Evolutionary conservation across 2,888 invertebrate genomes (phyloP), one percentile per base, ranked within the genome.

Genomic region (Teleiodes luculella): DNA sequence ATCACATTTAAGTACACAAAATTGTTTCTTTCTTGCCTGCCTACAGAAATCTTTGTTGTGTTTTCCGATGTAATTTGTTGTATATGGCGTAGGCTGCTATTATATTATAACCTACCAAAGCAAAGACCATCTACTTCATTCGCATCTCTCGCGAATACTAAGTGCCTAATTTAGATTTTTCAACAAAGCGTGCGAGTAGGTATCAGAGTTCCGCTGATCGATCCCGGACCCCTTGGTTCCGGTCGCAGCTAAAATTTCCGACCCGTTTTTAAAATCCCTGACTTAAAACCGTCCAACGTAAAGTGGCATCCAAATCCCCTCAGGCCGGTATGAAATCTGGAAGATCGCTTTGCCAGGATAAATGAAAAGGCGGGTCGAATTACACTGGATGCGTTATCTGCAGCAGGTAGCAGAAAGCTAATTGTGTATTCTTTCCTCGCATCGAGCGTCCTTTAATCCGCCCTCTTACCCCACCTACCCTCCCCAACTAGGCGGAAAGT

Each of bases 381-480:
- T 75, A 73, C 61, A 68, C 76, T 86, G 86, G 87, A 74, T 80
- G 76, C 78, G 77, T 80, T 81, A 81, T 83, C 80, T 82, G 72
- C 78, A 83, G 83, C 88, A 88, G 88, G 88, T 89, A 88, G 86
- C 76, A 75, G 76, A 76, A 74, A 85, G 80, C 89, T 89, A 89
- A 89, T 89, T 89, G 85, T 86, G 89, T 89, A 89, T 89, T 89
- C 89, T 88, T 89, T 88, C 84, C 87, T 86, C 86, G 88, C 83
- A 80, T 78, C 74, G 72, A 74, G 76, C 80, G 81, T 84, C 85
- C 87, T 86, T 51, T 88, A 88, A 88, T 88, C 86, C 86, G 80
- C 80, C 82, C 80, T 76, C 75, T 70, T 63, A 72, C 72, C 72
- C 77, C 75, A 60, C 61, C 61, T 68, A 70, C 68, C 70, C 74